Evolutionary conservation across 2,113 vertebrate species (phyloP).

Genomic region (Petrocephalus zakoni): DNA sequence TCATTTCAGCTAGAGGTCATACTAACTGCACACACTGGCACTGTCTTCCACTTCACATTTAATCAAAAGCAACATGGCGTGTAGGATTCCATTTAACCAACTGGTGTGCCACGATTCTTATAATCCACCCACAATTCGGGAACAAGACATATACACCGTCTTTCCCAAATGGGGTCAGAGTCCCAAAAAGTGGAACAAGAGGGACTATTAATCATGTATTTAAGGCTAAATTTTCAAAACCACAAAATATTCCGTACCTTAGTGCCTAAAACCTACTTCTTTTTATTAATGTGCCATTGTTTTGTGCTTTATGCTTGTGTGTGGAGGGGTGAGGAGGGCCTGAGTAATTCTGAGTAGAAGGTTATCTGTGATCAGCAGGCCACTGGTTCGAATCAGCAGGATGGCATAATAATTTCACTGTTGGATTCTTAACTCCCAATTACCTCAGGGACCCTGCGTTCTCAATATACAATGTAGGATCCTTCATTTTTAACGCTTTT

Average conservation of each 20-base stretch:
- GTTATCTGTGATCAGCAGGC: background rate
- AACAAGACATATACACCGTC: background rate
- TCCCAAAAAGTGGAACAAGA: background rate
- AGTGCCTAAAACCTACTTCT: background rate
- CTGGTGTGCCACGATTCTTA: background rate
- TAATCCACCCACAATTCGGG: background rate
- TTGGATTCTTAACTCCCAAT: background rate
- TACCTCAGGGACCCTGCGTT: background rate
- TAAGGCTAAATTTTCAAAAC: background rate
- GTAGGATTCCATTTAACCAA: background rate
- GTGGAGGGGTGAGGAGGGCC: background rate
- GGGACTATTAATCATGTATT: background rate
- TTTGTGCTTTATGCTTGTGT: background rate
- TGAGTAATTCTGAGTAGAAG: background rate
- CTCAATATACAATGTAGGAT: background rate
- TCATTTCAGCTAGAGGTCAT: background rate
- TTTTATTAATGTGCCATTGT: no score
- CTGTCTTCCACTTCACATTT: background rate
- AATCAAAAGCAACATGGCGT: background rate
- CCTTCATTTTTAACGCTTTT: background rate
- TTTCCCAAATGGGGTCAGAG: background rate
- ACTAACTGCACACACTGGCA: background rate
- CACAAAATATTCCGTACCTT: background rate
- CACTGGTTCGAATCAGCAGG: background rate
- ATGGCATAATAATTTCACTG: background rate